Base-by-base conservation (phyloP, 2,797 vertebrate genomes). In the Aselliscus stoliczkanus region DNA sequence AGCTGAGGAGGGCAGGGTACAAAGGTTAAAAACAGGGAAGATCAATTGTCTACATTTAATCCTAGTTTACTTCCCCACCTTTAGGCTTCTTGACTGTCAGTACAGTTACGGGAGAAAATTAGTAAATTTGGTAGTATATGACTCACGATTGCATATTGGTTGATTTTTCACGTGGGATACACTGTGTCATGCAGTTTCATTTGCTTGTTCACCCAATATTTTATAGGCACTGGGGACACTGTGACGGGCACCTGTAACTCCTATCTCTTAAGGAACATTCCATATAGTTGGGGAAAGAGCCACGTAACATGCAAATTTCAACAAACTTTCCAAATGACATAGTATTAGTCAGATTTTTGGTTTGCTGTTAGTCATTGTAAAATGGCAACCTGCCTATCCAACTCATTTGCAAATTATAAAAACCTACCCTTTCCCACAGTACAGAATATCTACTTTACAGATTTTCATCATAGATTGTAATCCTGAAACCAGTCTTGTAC, bases 361-460 rank as follows among this genome's bases (percentile, higher is more conserved):
- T 77, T 93, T 93, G 5, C 94, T 58, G 65, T 0, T 65, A 20
- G 75, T 95, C 17, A 65, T 60, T 44, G 0, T 56, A 54, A 96
- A 95, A 80, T 44, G 8, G 72, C 31, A 67, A 52, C 8, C 20
- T 82, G n/a, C 37, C 77, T 34, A 80, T 80, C 31, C 23, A 54
- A 67, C 37, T 67, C n/a, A 72, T 52, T 65, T 87, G 58, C 58
- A 88, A 67, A 47, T 72, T 62, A 70, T 81, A n/a, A 86, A 87
- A 58, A 56, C 42, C 44, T 1, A 64, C 10, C 0, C 23, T 56
- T 95, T 56, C 50, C 7, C 25, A 75, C 5, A 50, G 12, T 50
- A n/a, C n/a, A 76, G 39, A 77, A 14, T 44, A 62, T 58, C 21
- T 60, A 58, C 25, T 80, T 80, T 72, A 23, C 29, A 89, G 8